A percentile compares a stretch with the other conserved stretches of the same genome.
Evolutionary conservation across 2,113 vertebrate genomes (phyloP).

Genomic region (Pontoporia blainvillei): DNA sequence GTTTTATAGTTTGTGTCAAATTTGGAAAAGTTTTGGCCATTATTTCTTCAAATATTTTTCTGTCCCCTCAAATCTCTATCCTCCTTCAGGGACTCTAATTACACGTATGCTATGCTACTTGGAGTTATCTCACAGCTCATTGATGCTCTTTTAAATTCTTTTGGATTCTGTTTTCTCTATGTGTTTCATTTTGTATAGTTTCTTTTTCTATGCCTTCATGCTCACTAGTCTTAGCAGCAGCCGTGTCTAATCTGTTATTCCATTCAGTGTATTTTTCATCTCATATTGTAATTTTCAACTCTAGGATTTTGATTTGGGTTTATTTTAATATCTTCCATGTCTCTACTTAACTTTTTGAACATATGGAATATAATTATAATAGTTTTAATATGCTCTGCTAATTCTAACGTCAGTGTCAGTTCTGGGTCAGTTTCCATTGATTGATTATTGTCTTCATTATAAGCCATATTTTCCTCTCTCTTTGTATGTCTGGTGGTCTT

Average conservation of each 20-base stretch:
- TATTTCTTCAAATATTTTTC: neutral
- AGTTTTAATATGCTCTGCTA: neutral
- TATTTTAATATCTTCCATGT: neutral
- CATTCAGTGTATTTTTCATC: neutral
- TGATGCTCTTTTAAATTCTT: neutral
- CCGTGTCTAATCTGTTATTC: neutral
- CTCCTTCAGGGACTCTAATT: neutral
- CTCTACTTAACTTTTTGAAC: neutral
- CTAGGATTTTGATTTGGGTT: neutral
- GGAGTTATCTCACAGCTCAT: neutral
- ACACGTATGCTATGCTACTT: neutral
- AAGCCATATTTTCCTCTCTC: neutral
- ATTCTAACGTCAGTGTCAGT: neutral
- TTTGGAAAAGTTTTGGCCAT: neutral
- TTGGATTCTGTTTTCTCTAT: neutral
- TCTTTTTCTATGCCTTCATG: neutral
- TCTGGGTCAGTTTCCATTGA: neutral
- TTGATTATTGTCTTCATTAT: neutral
- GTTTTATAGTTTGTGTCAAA: neutral
- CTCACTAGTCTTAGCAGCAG: neutral
- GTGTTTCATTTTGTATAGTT: neutral
- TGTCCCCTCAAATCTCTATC: neutral
- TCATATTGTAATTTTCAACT: neutral
- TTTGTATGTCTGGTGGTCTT: neutral
- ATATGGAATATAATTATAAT: neutral